A percentile compares a stretch with the other conserved stretches of the same genome.
Evolutionary conservation across 2,797 vertebrate genomes (phyloP).

Genomic region (Emydoidea blandingii): DNA sequence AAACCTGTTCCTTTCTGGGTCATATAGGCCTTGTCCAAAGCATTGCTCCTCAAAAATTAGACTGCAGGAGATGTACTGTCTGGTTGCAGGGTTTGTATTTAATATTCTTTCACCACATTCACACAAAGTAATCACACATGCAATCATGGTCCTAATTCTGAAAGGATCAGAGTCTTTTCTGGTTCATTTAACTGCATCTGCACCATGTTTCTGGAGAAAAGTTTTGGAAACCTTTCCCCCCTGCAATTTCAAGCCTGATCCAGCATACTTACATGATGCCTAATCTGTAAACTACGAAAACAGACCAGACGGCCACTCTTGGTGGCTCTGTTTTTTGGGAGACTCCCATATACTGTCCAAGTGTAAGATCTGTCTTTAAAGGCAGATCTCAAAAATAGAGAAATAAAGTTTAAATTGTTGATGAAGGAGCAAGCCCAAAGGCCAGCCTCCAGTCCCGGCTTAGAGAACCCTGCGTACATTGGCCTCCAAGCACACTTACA

Average conservation of each 20-base stretch:
- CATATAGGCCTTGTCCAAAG: background rate
- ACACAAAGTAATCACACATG: background rate
- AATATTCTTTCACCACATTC: background rate
- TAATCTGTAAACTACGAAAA: background rate
- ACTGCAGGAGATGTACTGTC: background rate
- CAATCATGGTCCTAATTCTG: background rate
- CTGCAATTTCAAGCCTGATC: background rate
- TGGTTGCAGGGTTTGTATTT: background rate
- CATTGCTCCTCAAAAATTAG: background rate
- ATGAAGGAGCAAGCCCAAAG: background rate
- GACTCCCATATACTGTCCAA: background rate
- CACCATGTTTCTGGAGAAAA: background rate
- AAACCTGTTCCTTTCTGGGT: slow-evolving; percentile 8
- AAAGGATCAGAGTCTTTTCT: background rate
- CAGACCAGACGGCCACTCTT: background rate
- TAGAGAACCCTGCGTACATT: background rate
- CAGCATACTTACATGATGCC: background rate
- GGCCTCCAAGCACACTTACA: background rate
- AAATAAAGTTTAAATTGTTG: background rate
- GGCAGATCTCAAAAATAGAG: background rate
- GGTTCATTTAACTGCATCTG: background rate
- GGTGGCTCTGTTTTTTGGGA: background rate
- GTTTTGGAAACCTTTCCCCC: background rate
- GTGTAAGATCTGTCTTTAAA: background rate
- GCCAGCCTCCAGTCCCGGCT: background rate